A percentile compares a stretch with the other conserved stretches of the same genome.
phyloP scores from a whole-genome alignment of 2,888 invertebrate genomes.

The Acholoe squamosa region DNA sequence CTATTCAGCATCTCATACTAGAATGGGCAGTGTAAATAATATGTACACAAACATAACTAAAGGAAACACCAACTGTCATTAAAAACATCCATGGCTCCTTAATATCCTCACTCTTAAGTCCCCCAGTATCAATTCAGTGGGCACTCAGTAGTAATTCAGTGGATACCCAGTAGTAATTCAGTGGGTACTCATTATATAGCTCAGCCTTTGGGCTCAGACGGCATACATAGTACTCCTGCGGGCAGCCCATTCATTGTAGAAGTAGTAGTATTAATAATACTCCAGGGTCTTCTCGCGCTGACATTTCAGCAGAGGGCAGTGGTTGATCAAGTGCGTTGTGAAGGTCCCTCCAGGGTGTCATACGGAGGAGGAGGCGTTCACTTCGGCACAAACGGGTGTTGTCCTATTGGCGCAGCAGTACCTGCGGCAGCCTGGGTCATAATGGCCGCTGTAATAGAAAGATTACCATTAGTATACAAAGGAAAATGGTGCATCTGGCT shows the following conservation, averaged over 20 bases:
- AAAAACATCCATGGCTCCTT: background rate
- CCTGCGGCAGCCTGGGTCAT: constrained; percentile 54
- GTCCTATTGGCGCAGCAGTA: constrained; percentile 32
- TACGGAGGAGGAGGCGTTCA: background rate
- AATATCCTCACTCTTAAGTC: too few relatives aligned
- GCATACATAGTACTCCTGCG: constrained; percentile 32
- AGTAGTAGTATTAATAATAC: background rate
- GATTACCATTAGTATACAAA: background rate
- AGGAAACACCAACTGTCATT: background rate
- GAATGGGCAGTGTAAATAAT: constrained; percentile 55
- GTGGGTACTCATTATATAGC: background rate
- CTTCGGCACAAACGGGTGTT: constrained; percentile 28
- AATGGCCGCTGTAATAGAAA: constrained; percentile 23
- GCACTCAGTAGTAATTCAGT: too few relatives aligned
- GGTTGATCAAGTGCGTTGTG: background rate
- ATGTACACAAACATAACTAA: constrained; percentile 44
- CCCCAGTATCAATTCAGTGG: too few relatives aligned
- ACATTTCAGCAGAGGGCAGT: background rate
- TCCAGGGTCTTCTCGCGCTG: background rate
- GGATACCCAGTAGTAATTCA: background rate
- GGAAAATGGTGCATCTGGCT: background rate
- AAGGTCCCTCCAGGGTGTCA: background rate
- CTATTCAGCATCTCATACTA: constrained; percentile 54
- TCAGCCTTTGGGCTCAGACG: constrained; percentile 45
- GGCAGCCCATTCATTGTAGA: background rate